phyloP scores from a whole-genome alignment of 1,140 invertebrate species.

The Trichogramma pretiosum region DNA sequence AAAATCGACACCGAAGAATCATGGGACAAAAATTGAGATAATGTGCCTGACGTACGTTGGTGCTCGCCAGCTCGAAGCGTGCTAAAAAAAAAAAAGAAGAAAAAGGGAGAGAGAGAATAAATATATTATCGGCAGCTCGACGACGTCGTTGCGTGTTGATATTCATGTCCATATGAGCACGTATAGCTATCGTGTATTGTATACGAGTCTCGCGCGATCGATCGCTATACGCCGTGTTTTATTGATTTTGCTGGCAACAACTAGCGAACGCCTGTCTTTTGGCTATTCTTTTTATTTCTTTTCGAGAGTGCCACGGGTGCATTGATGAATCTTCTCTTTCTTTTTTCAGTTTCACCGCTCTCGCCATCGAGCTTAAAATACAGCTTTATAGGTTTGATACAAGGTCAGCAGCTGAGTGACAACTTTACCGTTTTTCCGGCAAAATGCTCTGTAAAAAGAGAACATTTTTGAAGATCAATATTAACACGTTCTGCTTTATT shows the following conservation, averaged over 20 bases:
- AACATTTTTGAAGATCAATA: no score
- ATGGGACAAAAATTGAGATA: slow-evolving; percentile 12
- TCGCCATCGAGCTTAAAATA: background rate
- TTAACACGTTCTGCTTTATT: no score
- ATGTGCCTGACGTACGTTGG: background rate
- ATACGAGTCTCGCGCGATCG: slow-evolving; percentile 6
- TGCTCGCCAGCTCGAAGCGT: no score
- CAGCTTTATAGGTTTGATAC: no score
- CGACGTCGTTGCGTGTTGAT: no score
- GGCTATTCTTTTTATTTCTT: background rate
- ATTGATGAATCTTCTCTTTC: background rate
- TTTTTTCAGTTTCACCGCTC: background rate
- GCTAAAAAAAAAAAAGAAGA: background rate
- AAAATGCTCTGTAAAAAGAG: no score
- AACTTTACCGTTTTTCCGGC: no score
- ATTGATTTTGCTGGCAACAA: background rate
- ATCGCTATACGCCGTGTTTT: slow-evolving; percentile 1
- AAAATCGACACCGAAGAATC: slow-evolving; percentile 10
- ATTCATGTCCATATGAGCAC: background rate
- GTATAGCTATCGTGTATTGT: no score
- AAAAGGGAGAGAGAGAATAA: slow-evolving; percentile 6
- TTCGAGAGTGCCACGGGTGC: background rate
- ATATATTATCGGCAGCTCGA: slow-evolving; percentile 12
- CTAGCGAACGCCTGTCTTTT: background rate
- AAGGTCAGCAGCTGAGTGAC: no score